Conservation (phyloP, 2,113 vertebrate genomes). For the Ceyx margarethae region DNA sequence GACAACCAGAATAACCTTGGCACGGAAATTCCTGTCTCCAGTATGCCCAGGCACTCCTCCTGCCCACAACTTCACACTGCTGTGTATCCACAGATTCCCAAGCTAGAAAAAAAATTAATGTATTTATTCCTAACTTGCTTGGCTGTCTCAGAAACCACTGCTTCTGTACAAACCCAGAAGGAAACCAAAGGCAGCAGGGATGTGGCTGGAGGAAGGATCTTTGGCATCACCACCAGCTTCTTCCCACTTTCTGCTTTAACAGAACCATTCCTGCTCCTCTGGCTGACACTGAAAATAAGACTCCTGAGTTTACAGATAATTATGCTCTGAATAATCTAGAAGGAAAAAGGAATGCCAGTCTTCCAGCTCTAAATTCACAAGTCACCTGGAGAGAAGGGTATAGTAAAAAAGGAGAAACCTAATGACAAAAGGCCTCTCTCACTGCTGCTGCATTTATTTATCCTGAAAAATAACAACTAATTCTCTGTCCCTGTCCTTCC, state of each 20-base stretch:
- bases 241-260: background rate
- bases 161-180: background rate
- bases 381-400: background rate
- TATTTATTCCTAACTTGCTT: background rate
- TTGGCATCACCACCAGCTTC: background rate
- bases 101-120: background rate
- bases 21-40: background rate
- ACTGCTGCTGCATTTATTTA: background rate
- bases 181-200: background rate
- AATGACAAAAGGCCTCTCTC: background rate
- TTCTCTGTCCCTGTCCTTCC: background rate
- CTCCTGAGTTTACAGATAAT: background rate
- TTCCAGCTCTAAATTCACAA: background rate
- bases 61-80: background rate
- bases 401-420: background rate
- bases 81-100: background rate
- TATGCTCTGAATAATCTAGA: background rate
- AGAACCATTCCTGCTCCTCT: background rate
- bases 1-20: background rate
- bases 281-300: background rate
- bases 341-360: background rate
- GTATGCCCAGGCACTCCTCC: background rate
- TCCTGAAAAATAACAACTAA: background rate
- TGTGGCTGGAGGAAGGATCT: background rate
- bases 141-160: background rate